Conservation (phyloP, 2,888 invertebrate species). For the Amblyjoppa proteus region DNA sequence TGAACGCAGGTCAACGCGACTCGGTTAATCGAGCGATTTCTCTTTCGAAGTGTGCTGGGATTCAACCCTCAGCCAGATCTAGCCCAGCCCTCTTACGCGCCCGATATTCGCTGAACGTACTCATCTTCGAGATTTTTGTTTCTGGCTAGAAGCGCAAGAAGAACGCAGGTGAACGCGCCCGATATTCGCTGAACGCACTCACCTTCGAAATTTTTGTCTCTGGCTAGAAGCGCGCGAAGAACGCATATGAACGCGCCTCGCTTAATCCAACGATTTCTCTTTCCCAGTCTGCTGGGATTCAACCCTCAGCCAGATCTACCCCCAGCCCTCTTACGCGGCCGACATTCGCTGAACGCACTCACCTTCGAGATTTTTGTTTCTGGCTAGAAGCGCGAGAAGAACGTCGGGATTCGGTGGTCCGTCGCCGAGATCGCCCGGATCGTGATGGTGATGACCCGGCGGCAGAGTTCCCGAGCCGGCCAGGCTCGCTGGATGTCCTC, state of each 20-base stretch:
- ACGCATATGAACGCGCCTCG: constrained; percentile 83
- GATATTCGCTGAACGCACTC: constrained; percentile 78
- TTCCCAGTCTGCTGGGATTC: too few relatives aligned
- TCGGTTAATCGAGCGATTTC: too few relatives aligned
- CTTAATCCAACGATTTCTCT: too few relatives aligned
- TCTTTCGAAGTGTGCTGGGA: too few relatives aligned
- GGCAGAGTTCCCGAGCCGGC: constrained; percentile 82
- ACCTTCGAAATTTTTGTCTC: constrained; percentile 97
- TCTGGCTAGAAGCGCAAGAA: constrained; percentile 93
- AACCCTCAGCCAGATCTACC: too few relatives aligned
- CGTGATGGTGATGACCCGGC: constrained; percentile 74
- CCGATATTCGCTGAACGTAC: constrained; percentile 68
- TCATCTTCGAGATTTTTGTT: constrained; percentile 96
- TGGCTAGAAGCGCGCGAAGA: constrained; percentile 92
- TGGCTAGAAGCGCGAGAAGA: constrained; percentile 92
- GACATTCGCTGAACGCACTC: constrained; percentile 78
- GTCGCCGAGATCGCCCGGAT: constrained; percentile 75
- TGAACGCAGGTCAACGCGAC: too few relatives aligned
- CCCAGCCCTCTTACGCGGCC: neutral
- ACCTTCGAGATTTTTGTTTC: constrained; percentile 97
- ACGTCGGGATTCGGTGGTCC: constrained; percentile 93
- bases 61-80: too few relatives aligned
- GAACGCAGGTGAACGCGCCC: constrained; percentile 84
- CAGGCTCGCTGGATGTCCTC: constrained; percentile 81
- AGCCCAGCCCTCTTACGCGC: neutral